A percentile compares a stretch with the other conserved stretches of the same genome.
Evolutionary conservation across 2,113 vertebrate genomes (phyloP).

Genomic region (Hiodon tergisus): DNA sequence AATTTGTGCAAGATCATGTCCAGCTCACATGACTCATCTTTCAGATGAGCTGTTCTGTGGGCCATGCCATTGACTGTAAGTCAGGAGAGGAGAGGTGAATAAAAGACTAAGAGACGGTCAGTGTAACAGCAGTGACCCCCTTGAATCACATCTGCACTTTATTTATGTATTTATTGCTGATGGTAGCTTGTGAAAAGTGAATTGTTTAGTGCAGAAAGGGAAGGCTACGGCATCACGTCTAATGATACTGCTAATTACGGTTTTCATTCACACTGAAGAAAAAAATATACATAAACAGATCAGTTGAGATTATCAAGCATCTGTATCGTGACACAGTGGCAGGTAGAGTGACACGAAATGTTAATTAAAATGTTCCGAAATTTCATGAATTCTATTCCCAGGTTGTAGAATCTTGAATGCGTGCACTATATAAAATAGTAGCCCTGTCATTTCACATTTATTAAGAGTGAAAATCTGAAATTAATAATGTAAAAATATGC

Average conservation of each 20-base stretch:
- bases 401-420: slow-evolving; percentile 74
- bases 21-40: neutral
- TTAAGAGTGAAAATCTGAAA: slow-evolving; percentile 98
- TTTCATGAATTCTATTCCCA: slow-evolving; percentile 79
- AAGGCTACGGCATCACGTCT: too few species aligned
- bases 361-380: slow-evolving; percentile 66
- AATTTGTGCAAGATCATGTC: neutral
- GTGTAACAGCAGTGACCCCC: slow-evolving; percentile 6
- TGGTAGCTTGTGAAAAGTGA: neutral
- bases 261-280: too few species aligned
- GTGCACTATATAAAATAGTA: slow-evolving; percentile 84
- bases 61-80: too few species aligned
- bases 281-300: neutral
- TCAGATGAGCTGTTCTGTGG: neutral
- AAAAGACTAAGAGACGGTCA: neutral
- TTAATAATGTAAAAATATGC: slow-evolving; percentile 99
- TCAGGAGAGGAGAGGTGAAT: too few species aligned
- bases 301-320: neutral
- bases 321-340: neutral
- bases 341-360: too few species aligned
- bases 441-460: slow-evolving; percentile 97
- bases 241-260: too few species aligned
- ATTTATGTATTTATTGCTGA: neutral
- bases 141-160: neutral
- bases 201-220: too few species aligned